Evolutionary conservation across 2,797 vertebrate species (phyloP), one percentile per base, ranked within the genome.

Genomic region (Hydrolagus colliei): DNA sequence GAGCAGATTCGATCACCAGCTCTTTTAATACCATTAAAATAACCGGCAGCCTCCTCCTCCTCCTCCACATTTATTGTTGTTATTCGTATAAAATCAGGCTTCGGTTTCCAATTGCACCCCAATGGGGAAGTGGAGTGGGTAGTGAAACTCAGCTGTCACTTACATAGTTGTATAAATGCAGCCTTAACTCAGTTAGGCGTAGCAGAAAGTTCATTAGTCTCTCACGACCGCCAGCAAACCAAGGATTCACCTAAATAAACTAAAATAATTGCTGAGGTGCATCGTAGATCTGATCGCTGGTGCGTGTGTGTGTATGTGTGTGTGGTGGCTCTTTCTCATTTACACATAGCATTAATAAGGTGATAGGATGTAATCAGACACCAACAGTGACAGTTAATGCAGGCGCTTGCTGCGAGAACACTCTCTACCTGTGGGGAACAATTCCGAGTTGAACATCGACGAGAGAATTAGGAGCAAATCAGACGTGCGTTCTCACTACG

Each of bases 311-410:
- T 68, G 14, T 32, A 3, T 68, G 16, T 32, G 35, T 68, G 8
- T 32, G 27, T 52, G 63, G 18, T 68, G 22, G 63, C 12, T 35
- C 61, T 65, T 82, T 82, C 79, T 68, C 79, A 68, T 16, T 68
- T 41, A 82, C 27, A 68, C 79, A 65, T 67, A 76, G 32, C 62
- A 41, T 82, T 84, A 71, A 68, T 65, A 80, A 80, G 65, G 79
- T 67, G 62, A 63, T 52, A 68, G 41, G 6, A 52, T 52, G 71
- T 71, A 27, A 84, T 71, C 65, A 84, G 65, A 84, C 35, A 71
- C 32, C 65, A 16, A 35, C 79, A 71, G 65, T 84, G 79, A 32
- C 65, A 84, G 68, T 84, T 84, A 68, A 65, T 71, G 71, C 65
- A 41, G 65, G 16, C 20, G 65, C 65, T 84, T 84, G 79, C 79